phyloP scores from a whole-genome alignment of 2,113 vertebrate genomes.

The Nanorana parkeri region DNA sequence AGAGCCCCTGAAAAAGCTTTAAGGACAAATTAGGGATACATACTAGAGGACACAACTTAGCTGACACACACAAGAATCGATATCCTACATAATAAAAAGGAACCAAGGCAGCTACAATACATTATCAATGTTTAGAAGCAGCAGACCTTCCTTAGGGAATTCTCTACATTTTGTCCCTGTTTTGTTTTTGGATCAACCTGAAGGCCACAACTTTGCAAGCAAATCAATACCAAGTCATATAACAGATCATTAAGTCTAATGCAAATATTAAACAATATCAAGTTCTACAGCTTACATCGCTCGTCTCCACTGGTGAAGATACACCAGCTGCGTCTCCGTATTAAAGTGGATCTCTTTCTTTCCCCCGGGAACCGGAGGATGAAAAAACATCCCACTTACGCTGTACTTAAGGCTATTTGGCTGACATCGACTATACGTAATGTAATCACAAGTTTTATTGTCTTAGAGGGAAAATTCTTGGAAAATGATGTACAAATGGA shows the following conservation, averaged over 20 bases:
- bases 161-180: neutral
- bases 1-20: too few species aligned
- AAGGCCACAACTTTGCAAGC: slow-evolving; percentile 28
- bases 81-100: too few species aligned
- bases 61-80: too few species aligned
- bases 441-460: neutral
- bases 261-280: slow-evolving; percentile 33
- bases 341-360: neutral
- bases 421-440: neutral
- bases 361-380: neutral
- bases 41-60: too few species aligned
- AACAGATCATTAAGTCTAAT: slow-evolving; percentile 41
- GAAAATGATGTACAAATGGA: neutral
- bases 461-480: neutral
- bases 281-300: slow-evolving; percentile 16
- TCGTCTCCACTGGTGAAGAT: slow-evolving; percentile 7
- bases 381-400: slow-evolving; percentile 12
- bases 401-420: slow-evolving; percentile 24
- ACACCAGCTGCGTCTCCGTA: slow-evolving; percentile 6
- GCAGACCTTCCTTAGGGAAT: neutral
- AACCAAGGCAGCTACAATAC: neutral
- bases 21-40: too few species aligned
- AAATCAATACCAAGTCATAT: slow-evolving; percentile 39
- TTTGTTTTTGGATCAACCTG: slow-evolving; percentile 28
- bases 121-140: neutral